phyloP scores from a whole-genome alignment of 2,113 vertebrate species.

The Hyaena hyaena region DNA sequence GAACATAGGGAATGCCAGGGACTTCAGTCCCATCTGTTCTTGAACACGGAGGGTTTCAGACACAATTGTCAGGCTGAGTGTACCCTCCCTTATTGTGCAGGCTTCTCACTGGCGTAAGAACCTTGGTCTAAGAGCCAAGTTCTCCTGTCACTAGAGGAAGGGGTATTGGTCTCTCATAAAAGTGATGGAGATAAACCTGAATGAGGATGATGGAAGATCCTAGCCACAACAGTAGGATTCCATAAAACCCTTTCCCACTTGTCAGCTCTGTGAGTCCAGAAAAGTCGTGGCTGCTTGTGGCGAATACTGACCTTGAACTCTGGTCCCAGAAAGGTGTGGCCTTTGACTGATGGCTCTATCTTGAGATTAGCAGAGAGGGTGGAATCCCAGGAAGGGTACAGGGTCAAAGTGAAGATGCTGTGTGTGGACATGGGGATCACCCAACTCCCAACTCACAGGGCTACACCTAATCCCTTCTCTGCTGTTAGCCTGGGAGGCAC shows the following conservation, averaged over 20 bases:
- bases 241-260: neutral
- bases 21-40: neutral
- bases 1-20: neutral
- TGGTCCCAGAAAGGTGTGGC: neutral
- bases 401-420: neutral
- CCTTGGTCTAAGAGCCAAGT: neutral
- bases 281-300: neutral
- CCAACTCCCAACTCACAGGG: neutral
- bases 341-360: neutral
- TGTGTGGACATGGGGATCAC: neutral
- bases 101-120: neutral
- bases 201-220: neutral
- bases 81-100: neutral
- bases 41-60: neutral
- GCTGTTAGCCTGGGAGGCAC: neutral
- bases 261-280: neutral
- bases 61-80: neutral
- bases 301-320: neutral
- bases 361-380: neutral
- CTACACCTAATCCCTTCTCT: neutral
- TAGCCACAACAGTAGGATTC: neutral
- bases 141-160: neutral
- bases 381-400: neutral
- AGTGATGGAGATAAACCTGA: neutral
- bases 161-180: neutral